Evolutionary conservation across 2,888 invertebrate genomes (phyloP), one percentile per base, ranked within the genome.

Genomic region (Malthinus flaveolus): DNA sequence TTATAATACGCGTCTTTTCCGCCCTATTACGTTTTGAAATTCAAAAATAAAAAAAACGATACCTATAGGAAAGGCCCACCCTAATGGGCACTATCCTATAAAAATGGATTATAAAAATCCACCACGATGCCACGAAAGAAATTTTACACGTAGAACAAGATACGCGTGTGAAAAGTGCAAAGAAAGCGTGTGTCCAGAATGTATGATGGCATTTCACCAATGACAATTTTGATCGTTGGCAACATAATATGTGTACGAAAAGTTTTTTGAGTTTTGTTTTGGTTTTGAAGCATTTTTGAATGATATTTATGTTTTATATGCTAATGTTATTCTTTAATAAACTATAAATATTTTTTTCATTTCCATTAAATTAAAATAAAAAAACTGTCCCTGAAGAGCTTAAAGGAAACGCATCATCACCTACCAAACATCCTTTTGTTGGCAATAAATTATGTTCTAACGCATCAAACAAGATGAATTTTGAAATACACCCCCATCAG

Each of bases 61-160:
- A n/a, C n/a, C n/a, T n/a, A n/a, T n/a, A n/a, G n/a, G n/a, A n/a
- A n/a, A n/a, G n/a, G n/a, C n/a, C n/a, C n/a, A n/a, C n/a, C n/a
- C n/a, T n/a, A n/a, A n/a, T n/a, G n/a, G n/a, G n/a, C n/a, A n/a
- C n/a, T 54, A 58, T 39, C 39, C 57, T 11, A 48, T 49, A 11
- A 58, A 58, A 52, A 58, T 52, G 47, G 55, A 55, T 13, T 56
- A 52, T 34, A 56, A 56, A 51, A 60, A 60, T 51, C 55, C 59
- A 32, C 52, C 58, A 31, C 23, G 60, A 15, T 56, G 56, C 36
- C 51, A 33, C 45, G 56, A 59, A 4, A 59, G 47, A 51, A 55
- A 51, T 23, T 55, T 54, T 33, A 37, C 46, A n/a, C 35, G 49
- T 8, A 44, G 56, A 61, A 61, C 56, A 56, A 33, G 56, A 47